phyloP scores from a whole-genome alignment of 2,113 vertebrate genomes.

The Chamaetylas fuelleborni region DNA sequence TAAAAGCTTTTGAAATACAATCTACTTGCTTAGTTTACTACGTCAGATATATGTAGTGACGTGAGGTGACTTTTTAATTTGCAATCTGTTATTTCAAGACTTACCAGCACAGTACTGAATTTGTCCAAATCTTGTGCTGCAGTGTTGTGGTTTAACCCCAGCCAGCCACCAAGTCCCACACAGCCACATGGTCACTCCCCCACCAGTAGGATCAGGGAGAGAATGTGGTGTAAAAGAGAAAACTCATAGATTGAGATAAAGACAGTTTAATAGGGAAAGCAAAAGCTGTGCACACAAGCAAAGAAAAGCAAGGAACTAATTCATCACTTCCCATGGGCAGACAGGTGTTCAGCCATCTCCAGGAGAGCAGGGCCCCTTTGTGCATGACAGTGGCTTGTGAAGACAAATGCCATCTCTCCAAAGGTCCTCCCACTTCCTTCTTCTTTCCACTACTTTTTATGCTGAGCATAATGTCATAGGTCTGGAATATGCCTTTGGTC shows the following conservation, averaged over 20 bases:
- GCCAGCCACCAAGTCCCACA: not conserved
- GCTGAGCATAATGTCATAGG: not conserved
- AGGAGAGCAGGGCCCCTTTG: not conserved
- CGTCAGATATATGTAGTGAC: not conserved
- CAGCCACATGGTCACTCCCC: not conserved
- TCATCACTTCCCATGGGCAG: not conserved
- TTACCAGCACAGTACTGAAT: not conserved
- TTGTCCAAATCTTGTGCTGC: not conserved
- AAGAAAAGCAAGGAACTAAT: not conserved
- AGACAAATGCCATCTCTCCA: not conserved
- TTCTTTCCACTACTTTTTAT: not conserved
- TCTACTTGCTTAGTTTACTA: not conserved
- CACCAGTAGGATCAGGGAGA: not conserved
- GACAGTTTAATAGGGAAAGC: not conserved
- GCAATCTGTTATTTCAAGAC: not conserved
- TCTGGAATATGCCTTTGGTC: not conserved
- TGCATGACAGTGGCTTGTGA: fast-evolving
- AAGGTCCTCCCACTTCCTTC: not conserved
- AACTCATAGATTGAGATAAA: not conserved
- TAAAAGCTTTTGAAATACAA: not conserved
- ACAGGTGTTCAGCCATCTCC: not conserved
- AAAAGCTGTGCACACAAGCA: not conserved
- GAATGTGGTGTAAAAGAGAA: not conserved
- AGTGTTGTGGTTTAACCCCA: not conserved
- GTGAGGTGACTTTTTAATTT: not conserved